These are phyloP conservation scores for Dendrocincla fuliginosa DNA, from an alignment of 2,797 vertebrate species.

Conservation along the genomic window DNA sequence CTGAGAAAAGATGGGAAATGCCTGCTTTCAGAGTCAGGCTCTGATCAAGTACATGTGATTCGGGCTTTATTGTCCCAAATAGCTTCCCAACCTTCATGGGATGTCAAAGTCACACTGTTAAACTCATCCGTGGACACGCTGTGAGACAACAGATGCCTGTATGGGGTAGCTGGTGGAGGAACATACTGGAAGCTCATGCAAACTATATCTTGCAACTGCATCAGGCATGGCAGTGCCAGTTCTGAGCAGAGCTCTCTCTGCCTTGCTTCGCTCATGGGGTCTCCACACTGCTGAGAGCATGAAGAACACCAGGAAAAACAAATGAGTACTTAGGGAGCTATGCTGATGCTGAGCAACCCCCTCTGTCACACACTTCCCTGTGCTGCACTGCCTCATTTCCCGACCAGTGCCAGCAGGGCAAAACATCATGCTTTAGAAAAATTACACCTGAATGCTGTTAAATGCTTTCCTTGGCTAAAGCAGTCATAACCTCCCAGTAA, in stretches of 20 bases:
- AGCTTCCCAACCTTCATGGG: neutral
- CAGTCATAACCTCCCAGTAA: neutral
- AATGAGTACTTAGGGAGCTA: neutral
- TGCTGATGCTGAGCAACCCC: neutral
- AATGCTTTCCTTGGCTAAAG: neutral
- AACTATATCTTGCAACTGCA: neutral
- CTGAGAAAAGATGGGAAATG: neutral
- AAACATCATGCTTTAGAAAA: neutral
- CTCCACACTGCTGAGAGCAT: neutral
- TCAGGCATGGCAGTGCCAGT: accelerated
- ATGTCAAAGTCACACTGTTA: neutral
- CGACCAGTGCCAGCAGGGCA: neutral
- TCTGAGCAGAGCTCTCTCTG: neutral
- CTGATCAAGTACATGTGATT: neutral
- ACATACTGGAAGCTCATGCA: neutral
- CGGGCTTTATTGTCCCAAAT: neutral
- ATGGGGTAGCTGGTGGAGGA: accelerated
- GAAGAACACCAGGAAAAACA: neutral
- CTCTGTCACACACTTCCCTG: neutral
- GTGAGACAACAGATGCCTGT: neutral
- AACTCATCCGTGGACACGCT: neutral
- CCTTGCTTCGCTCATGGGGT: neutral
- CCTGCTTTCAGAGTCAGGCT: neutral
- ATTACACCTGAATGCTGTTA: neutral
- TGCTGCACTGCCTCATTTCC: neutral